These are phyloP conservation scores for Ichneumoninae sp. DNA, from an alignment of 2,888 invertebrate species.

Conservation along the genomic window DNA sequence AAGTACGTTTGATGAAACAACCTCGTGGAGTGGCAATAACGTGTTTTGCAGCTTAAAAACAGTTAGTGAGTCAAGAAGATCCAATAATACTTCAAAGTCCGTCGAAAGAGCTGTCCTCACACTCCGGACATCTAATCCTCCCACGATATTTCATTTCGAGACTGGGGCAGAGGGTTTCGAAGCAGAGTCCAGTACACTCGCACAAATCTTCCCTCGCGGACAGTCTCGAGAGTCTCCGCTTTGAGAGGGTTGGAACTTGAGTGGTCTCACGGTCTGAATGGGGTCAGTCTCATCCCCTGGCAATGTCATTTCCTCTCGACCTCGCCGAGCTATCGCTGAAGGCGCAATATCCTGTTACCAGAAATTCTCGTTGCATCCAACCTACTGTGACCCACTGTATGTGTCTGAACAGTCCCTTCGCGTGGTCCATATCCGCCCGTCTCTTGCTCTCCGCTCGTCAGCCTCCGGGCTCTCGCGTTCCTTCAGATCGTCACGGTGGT, in stretches of 20 bases:
- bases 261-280: conserved; percentile 40
- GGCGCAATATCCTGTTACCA: conserved; percentile 76
- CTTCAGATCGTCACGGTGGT: conserved; percentile 72
- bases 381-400: background rate
- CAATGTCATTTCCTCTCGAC: conserved; percentile 59
- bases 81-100: conserved; percentile 4
- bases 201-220: conserved; percentile 71
- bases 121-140: conserved; percentile 64
- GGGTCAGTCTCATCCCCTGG: conserved; percentile 33
- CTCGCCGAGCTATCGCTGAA: conserved; percentile 41
- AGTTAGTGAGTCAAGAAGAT: conserved; percentile 49
- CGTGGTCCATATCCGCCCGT: conserved; percentile 47
- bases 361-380: conserved; percentile 43
- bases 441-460: conserved; percentile 9
- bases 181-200: conserved; percentile 52
- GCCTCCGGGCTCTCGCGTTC: conserved; percentile 42
- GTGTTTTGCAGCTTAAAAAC: background rate
- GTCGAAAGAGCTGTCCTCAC: background rate
- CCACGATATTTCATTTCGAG: conserved; percentile 70
- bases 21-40: conserved; percentile 5
- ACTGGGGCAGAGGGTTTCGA: conserved; percentile 65
- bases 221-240: conserved; percentile 60
- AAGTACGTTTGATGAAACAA: background rate
- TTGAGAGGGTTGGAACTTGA: conserved; percentile 24
- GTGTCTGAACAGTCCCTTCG: background rate